Percentiles rank a stretch among this genome's conserved stretches.
Evolutionary conservation across 2,888 invertebrate genomes (phyloP).

Genomic region (Dusona sp.): DNA sequence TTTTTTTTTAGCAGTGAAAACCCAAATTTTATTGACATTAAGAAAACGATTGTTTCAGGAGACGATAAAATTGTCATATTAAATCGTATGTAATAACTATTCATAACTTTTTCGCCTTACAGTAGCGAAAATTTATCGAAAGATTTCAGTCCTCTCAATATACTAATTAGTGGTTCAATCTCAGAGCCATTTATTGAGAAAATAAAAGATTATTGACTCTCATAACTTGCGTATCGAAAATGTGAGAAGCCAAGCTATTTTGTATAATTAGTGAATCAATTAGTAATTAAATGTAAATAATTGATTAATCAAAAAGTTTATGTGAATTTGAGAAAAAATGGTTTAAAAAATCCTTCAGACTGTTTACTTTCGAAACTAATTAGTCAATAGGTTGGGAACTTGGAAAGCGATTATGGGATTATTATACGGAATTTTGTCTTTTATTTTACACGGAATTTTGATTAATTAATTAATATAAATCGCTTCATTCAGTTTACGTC

Average conservation of each 20-base stretch:
- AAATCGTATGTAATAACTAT: not conserved
- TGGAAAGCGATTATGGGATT: not conserved
- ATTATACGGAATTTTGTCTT: not conserved
- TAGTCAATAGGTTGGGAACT: not conserved
- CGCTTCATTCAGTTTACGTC: not conserved
- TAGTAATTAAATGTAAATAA: not conserved
- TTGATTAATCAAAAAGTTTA: not conserved
- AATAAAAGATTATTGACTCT: not conserved
- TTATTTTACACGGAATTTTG: not conserved
- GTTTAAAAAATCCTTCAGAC: too few relatives aligned
- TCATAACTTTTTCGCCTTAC: not conserved
- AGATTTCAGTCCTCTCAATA: not conserved
- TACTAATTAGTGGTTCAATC: not conserved
- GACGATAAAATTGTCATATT: not conserved
- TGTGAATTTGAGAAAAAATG: not conserved
- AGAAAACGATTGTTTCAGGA: not conserved
- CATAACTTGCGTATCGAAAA: not conserved
- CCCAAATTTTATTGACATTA: not conserved
- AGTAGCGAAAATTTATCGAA: not conserved
- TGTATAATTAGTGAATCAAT: not conserved
- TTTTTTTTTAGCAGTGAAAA: too few relatives aligned
- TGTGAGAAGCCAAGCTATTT: not conserved
- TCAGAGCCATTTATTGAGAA: not conserved
- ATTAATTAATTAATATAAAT: not conserved
- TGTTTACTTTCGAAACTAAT: too few relatives aligned